phyloP scores from a whole-genome alignment of 2,888 invertebrate species.

The Amphipyra berbera region DNA sequence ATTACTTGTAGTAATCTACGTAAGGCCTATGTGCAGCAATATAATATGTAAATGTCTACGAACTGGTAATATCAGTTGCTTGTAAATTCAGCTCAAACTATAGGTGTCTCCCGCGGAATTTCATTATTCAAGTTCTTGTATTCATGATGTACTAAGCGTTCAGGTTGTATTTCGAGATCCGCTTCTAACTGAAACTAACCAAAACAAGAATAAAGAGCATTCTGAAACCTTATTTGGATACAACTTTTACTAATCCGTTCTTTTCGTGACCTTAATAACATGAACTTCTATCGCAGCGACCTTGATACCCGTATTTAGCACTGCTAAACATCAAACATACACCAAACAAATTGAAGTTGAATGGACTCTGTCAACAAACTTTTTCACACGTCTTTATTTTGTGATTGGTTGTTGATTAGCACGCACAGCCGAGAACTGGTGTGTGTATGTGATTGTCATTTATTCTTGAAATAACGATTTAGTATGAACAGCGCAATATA shows the following conservation, averaged over 20 bases:
- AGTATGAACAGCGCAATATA: slow-evolving; percentile 4
- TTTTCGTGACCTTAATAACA: not conserved
- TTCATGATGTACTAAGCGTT: slow-evolving; percentile 11
- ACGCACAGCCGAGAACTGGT: slow-evolving; percentile 23
- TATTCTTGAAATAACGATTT: slow-evolving; percentile 16
- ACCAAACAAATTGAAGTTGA: slow-evolving; percentile 46
- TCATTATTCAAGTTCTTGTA: slow-evolving; percentile 23
- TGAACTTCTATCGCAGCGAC: slow-evolving; percentile 26
- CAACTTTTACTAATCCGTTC: no score
- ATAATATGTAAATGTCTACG: not conserved
- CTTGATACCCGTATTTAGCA: slow-evolving; percentile 24
- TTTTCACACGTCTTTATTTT: slow-evolving; percentile 47
- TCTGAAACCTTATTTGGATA: no score
- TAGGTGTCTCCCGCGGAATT: slow-evolving; percentile 22
- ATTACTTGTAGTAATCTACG: not conserved
- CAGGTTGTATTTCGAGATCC: not conserved
- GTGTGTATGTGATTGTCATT: slow-evolving; percentile 23
- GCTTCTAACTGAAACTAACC: no score
- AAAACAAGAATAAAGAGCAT: no score
- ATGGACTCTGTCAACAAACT: slow-evolving; percentile 45
- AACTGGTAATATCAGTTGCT: slow-evolving; percentile 3
- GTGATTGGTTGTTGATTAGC: slow-evolving; percentile 48
- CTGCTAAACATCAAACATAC: slow-evolving; percentile 16
- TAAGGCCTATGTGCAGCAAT: not conserved
- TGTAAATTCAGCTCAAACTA: slow-evolving; percentile 24